These are phyloP conservation scores for Portevinia maculata DNA, from an alignment of 2,888 invertebrate species.

Conservation along the genomic window DNA sequence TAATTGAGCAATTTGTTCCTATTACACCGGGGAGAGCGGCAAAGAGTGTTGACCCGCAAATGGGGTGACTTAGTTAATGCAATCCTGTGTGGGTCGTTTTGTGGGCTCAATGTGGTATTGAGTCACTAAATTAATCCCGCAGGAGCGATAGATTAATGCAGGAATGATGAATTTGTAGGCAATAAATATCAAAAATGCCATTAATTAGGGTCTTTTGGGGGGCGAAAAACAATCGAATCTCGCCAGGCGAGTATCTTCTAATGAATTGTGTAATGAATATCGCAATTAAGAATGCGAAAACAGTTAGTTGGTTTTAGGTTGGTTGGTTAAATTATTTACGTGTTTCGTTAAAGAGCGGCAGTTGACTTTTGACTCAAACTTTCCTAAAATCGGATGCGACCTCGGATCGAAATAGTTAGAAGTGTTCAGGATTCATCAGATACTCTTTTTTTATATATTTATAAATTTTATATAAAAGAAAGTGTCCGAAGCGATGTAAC, in stretches of 20 bases:
- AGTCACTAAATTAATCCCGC: constrained; percentile 68
- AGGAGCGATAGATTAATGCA: constrained; percentile 66
- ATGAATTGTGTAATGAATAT: constrained; percentile 46
- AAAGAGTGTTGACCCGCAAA: constrained; percentile 10
- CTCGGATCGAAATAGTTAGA: too few species aligned
- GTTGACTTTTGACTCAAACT: too few species aligned
- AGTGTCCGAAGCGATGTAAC: too few species aligned
- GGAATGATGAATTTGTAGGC: constrained; percentile 65
- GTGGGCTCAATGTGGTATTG: constrained; percentile 67
- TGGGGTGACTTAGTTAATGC: constrained; percentile 60
- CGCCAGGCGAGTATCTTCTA: constrained; percentile 45
- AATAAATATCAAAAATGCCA: constrained; percentile 39
- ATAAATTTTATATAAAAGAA: too few species aligned
- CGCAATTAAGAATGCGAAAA: constrained; percentile 50
- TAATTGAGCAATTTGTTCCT: constrained; percentile 74
- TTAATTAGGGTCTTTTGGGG: background rate
- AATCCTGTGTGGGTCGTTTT: constrained; percentile 66
- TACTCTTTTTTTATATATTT: too few species aligned
- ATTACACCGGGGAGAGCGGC: constrained; percentile 37
- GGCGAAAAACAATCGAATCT: constrained; percentile 1
- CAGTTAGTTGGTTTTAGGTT: constrained; percentile 33
- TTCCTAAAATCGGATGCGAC: too few species aligned
- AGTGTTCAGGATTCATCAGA: too few species aligned
- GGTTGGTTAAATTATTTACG: background rate
- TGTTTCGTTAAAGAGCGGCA: background rate